phyloP scores from a whole-genome alignment of 2,797 vertebrate genomes.

The Avahi laniger region DNA sequence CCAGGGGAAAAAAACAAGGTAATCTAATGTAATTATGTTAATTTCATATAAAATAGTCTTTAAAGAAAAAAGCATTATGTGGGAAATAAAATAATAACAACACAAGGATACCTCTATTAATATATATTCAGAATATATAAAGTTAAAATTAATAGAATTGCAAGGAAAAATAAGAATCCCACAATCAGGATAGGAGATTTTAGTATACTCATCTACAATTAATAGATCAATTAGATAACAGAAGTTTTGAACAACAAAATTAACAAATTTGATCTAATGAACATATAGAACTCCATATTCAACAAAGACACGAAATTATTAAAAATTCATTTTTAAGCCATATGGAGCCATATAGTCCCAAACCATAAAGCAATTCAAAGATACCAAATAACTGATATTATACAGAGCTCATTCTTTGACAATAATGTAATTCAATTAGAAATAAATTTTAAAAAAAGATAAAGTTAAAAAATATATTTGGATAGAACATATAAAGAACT shows the following conservation, averaged over 20 bases:
- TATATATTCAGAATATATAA: background rate
- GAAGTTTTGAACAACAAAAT: background rate
- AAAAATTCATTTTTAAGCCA: background rate
- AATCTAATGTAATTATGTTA: background rate
- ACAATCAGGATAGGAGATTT: background rate
- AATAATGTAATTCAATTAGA: background rate
- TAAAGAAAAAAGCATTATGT: background rate
- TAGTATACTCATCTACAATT: background rate
- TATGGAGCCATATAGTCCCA: background rate
- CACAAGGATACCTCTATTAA: background rate
- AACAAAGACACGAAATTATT: background rate
- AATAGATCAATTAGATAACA: background rate
- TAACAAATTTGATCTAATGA: background rate
- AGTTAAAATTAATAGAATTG: background rate
- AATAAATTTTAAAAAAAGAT: background rate
- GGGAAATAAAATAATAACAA: background rate
- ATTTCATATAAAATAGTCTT: background rate
- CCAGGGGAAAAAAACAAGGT: background rate
- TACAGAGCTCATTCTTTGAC: background rate
- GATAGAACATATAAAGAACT: background rate
- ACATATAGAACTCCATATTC: background rate
- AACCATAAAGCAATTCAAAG: background rate
- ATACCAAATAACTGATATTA: background rate
- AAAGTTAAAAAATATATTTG: background rate
- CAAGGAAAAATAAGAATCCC: background rate